phyloP scores from a whole-genome alignment of 2,797 vertebrate species.

The Glyptemys insculpta region DNA sequence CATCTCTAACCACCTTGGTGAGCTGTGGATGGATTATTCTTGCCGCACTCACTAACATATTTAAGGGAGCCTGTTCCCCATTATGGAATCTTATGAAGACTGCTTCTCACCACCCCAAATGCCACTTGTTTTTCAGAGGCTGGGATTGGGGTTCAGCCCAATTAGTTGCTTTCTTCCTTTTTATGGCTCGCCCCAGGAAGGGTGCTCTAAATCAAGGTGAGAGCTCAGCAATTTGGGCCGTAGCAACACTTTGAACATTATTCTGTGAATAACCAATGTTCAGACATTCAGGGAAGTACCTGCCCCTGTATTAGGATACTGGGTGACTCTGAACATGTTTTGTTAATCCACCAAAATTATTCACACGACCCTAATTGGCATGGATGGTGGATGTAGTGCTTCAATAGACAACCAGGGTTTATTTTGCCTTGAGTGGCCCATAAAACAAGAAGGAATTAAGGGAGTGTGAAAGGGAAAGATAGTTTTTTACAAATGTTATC shows the following conservation, averaged over 20 bases:
- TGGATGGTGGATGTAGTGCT: not conserved
- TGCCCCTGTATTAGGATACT: not conserved
- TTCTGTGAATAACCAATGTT: not conserved
- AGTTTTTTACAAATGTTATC: not conserved
- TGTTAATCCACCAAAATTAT: accelerated
- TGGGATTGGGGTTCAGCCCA: not conserved
- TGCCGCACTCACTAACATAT: not conserved
- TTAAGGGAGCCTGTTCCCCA: not conserved
- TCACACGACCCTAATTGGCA: not conserved
- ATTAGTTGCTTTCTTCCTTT: not conserved
- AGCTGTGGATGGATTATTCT: not conserved
- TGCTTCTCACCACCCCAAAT: not conserved
- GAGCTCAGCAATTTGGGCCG: not conserved
- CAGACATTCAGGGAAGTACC: not conserved
- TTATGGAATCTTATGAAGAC: not conserved
- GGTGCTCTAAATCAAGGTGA: not conserved
- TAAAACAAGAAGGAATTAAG: not conserved
- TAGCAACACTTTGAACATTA: not conserved
- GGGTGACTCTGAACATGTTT: not conserved
- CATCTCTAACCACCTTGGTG: not conserved
- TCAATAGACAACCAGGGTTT: not conserved
- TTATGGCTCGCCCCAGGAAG: not conserved
- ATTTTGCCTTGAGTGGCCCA: not conserved
- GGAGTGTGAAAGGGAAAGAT: not conserved
- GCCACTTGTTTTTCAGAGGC: not conserved